Evolutionary conservation across 2,888 invertebrate species (phyloP).

Genomic region (Parnassius apollo): DNA sequence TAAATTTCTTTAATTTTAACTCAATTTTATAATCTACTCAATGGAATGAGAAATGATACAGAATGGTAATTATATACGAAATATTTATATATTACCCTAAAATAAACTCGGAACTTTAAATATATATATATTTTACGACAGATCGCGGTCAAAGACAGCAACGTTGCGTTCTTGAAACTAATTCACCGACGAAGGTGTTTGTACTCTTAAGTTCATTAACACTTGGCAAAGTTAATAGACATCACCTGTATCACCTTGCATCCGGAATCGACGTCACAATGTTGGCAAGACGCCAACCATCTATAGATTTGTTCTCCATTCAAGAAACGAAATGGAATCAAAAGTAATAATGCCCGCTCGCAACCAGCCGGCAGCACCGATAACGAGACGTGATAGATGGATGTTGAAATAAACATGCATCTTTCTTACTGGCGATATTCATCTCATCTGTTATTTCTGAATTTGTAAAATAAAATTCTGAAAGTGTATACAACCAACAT

Average conservation of each 20-base stretch:
- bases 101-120: too few relatives aligned
- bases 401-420: background rate
- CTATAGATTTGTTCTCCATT: slow-evolving; percentile 43
- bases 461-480: background rate
- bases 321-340: slow-evolving; percentile 33
- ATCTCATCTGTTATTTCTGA: background rate
- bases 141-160: slow-evolving; percentile 23
- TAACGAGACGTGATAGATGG: slow-evolving; percentile 10
- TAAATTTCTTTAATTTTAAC: too few relatives aligned
- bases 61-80: too few relatives aligned
- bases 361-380: background rate
- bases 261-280: slow-evolving; percentile 38
- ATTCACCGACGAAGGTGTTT: slow-evolving; percentile 38
- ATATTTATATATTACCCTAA: background rate
- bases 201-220: slow-evolving; percentile 70
- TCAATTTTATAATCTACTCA: too few relatives aligned
- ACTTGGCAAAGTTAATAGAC: slow-evolving; percentile 58
- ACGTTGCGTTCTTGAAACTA: slow-evolving; percentile 12
- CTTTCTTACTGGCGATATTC: background rate
- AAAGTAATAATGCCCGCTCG: slow-evolving; percentile 13
- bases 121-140: background rate
- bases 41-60: too few relatives aligned
- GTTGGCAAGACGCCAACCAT: slow-evolving; percentile 54
- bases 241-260: slow-evolving; percentile 62
- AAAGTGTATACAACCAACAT: background rate